phyloP scores from a whole-genome alignment of 2,888 invertebrate species.

The Allygus modestus region DNA sequence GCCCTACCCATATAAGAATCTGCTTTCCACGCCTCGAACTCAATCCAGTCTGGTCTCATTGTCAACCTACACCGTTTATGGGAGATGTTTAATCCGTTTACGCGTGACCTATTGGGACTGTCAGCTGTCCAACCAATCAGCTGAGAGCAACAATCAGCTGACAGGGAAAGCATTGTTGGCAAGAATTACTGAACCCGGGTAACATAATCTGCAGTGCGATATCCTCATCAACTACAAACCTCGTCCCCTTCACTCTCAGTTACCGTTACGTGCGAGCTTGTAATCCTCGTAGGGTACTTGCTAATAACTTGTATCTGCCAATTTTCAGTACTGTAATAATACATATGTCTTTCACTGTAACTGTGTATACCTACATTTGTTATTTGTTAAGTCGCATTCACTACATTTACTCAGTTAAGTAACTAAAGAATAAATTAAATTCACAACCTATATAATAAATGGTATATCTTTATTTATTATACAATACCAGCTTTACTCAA shows the following conservation, averaged over 20 bases:
- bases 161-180: constrained; percentile 31
- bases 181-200: constrained; percentile 22
- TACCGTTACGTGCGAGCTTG: background rate
- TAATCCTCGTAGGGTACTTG: background rate
- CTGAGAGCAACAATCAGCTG: constrained; percentile 29
- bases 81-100: constrained; percentile 42
- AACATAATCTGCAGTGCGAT: constrained; percentile 31
- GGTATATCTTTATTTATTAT: too few species aligned
- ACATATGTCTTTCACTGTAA: background rate
- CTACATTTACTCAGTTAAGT: too few species aligned
- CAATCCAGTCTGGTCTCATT: constrained; percentile 32
- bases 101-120: constrained; percentile 31
- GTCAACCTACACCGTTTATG: constrained; percentile 31
- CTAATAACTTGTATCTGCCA: background rate
- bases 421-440: too few species aligned
- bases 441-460: too few species aligned
- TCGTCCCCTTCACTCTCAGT: constrained; percentile 1
- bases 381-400: too few species aligned
- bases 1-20: background rate
- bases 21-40: constrained; percentile 10
- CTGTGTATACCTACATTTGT: too few species aligned
- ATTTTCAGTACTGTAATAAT: background rate
- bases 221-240: background rate
- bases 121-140: constrained; percentile 26
- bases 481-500: too few species aligned